Percentiles rank a stretch among this genome's conserved stretches.
Conservation (phyloP, 1,140 invertebrate genomes). For the Argopecten irradians region DNA sequence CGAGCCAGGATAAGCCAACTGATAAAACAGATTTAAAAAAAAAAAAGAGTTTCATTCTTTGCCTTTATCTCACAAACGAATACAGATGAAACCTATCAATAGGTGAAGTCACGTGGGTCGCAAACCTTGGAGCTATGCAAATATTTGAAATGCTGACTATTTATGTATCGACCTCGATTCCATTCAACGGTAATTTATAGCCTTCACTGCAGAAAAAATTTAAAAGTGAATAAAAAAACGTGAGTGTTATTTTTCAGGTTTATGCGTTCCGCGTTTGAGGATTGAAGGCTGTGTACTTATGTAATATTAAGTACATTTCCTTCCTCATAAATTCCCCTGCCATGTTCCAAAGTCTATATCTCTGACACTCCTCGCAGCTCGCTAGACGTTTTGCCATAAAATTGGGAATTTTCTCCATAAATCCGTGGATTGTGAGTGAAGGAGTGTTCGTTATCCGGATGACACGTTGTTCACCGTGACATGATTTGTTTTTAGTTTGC, state of each 20-base stretch:
- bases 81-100: too few relatives aligned
- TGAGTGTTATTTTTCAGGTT: neutral
- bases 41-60: too few relatives aligned
- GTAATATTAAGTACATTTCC: neutral
- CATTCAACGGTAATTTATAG: neutral
- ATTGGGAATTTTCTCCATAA: neutral
- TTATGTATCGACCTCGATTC: neutral
- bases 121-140: too few relatives aligned
- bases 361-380: neutral
- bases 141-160: too few relatives aligned
- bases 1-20: too few relatives aligned
- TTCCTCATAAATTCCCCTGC: neutral
- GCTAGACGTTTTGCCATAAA: constrained; percentile 21
- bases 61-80: too few relatives aligned
- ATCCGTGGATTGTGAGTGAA: neutral
- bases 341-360: constrained; percentile 1
- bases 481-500: constrained; percentile 7
- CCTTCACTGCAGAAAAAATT: neutral
- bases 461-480: neutral
- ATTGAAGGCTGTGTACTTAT: constrained; percentile 10
- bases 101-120: too few relatives aligned
- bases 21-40: too few relatives aligned
- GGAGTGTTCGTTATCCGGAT: neutral
- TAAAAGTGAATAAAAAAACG: neutral
- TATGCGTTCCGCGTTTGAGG: neutral